A percentile compares a stretch with the other conserved stretches of the same genome.
These are phyloP conservation scores for Nerophis ophidion DNA, from an alignment of 2,113 vertebrate species.

Conservation along the genomic window DNA sequence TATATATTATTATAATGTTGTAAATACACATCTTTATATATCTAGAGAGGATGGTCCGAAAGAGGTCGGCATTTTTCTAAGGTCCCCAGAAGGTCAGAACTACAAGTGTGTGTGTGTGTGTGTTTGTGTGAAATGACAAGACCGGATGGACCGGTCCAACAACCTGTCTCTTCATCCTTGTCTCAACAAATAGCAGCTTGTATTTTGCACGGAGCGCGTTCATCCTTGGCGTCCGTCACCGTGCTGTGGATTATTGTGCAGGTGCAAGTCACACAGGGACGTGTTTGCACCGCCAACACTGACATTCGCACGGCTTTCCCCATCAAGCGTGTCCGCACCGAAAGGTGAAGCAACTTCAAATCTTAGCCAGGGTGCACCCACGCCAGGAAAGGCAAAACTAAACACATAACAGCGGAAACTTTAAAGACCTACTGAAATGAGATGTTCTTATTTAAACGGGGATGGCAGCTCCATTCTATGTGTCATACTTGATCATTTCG, in stretches of 20 bases:
- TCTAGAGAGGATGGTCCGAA: too few species aligned
- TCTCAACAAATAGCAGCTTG: slow-evolving; percentile 32
- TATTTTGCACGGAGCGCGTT: slow-evolving; percentile 6
- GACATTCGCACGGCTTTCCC: not conserved
- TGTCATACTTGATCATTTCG: too few species aligned
- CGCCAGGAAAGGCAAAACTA: too few species aligned
- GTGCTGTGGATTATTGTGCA: not conserved
- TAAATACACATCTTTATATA: too few species aligned
- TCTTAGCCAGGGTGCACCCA: not conserved
- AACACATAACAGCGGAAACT: too few species aligned
- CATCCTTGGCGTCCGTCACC: not conserved
- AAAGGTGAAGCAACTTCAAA: not conserved
- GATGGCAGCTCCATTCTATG: too few species aligned
- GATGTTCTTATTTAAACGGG: too few species aligned
- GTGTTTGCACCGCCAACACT: slow-evolving; percentile 33
- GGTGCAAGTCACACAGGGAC: not conserved
- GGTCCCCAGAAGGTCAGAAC: too few species aligned
- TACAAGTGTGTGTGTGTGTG: too few species aligned
- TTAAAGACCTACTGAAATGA: too few species aligned
- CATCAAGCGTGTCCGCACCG: not conserved
- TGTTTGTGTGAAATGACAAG: slow-evolving; percentile 1
- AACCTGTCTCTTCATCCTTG: slow-evolving; percentile 26
- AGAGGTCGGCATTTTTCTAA: too few species aligned
- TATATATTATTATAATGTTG: too few species aligned
- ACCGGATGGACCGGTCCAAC: slow-evolving; percentile 40